A percentile compares a stretch with the other conserved stretches of the same genome.
Conservation (phyloP, 2,888 invertebrate genomes). For the Erannis defoliaria region DNA sequence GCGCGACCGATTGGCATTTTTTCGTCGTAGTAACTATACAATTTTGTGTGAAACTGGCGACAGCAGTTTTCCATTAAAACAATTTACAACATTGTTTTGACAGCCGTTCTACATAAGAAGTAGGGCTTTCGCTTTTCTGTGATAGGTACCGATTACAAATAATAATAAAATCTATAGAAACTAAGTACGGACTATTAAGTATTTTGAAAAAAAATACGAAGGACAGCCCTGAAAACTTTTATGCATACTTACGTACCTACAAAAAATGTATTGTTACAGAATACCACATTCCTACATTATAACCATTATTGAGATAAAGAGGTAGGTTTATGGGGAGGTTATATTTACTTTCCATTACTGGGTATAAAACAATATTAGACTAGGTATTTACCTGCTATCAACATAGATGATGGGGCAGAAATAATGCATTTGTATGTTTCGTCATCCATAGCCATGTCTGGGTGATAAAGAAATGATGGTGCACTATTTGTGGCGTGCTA, state of each 20-base stretch:
- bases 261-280: not conserved
- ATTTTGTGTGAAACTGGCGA: no score
- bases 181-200: no score
- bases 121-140: no score
- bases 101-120: no score
- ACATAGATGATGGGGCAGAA: not conserved
- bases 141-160: no score
- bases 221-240: no score
- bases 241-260: not conserved
- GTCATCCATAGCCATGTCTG: conserved; percentile 1
- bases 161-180: no score
- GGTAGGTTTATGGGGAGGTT: not conserved
- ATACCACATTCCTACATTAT: not conserved
- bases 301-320: not conserved
- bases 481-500: not conserved
- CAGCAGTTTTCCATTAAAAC: no score
- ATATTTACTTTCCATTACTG: conserved; percentile 1
- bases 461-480: conserved; percentile 5
- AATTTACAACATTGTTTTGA: no score
- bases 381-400: not conserved
- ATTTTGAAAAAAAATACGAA: no score
- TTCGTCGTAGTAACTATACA: no score
- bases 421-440: not conserved
- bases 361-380: not conserved
- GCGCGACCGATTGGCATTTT: no score